Conservation (phyloP, 2,797 vertebrate genomes). For the Pelodytes ibericus region DNA sequence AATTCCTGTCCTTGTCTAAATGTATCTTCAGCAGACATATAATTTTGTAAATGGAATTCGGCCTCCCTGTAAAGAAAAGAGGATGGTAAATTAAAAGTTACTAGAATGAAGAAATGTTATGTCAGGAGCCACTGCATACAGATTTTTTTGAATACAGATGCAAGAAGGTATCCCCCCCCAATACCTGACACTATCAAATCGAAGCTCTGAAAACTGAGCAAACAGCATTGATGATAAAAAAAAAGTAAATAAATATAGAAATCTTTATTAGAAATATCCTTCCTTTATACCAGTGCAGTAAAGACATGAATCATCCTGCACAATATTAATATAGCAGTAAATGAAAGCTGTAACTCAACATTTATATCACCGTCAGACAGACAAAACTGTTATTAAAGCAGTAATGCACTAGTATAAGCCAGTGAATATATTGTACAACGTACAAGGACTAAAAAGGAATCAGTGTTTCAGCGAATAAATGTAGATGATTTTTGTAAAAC, state of each 20-base stretch:
- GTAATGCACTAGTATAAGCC: background rate
- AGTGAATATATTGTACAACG: no score
- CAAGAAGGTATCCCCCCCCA: no score
- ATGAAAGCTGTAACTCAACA: background rate
- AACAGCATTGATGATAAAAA: background rate
- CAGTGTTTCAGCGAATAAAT: no score
- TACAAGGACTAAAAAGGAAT: no score
- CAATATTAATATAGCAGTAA: background rate
- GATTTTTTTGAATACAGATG: no score
- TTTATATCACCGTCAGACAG: background rate
- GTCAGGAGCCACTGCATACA: background rate
- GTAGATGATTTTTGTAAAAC: no score
- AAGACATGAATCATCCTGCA: background rate
- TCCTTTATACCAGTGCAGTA: background rate
- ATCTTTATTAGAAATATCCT: background rate
- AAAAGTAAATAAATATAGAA: background rate
- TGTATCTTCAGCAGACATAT: conserved; percentile 80
- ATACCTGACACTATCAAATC: no score
- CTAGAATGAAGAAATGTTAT: background rate
- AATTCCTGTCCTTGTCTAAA: conserved; percentile 85
- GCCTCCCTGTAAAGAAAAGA: conserved; percentile 78
- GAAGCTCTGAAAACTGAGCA: background rate
- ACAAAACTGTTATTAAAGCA: background rate
- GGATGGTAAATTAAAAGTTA: background rate
- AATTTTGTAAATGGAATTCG: conserved; percentile 90